phyloP scores from a whole-genome alignment of 2,113 vertebrate species.

The Boulengerochromis microlepis region DNA sequence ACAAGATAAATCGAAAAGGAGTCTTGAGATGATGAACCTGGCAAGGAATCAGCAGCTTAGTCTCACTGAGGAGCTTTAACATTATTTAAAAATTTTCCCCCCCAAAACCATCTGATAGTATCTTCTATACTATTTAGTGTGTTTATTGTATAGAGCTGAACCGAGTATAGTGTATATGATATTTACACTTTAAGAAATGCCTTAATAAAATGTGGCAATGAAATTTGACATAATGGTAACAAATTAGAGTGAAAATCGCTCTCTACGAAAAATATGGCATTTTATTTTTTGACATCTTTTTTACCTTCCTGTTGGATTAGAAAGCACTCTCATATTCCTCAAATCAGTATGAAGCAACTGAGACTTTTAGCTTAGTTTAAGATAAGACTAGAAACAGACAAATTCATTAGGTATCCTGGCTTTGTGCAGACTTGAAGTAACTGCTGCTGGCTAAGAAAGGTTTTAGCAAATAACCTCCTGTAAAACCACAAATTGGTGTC shows the following conservation, averaged over 20 bases:
- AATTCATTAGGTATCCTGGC: not conserved
- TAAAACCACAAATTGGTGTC: not conserved
- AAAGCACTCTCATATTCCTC: not conserved
- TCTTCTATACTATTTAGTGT: not conserved
- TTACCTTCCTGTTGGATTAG: not conserved
- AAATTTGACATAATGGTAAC: not conserved
- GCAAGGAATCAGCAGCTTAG: not conserved
- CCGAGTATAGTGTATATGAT: not conserved
- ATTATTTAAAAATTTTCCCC: not conserved
- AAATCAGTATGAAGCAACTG: not conserved
- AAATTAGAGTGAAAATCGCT: not conserved
- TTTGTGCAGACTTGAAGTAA: not conserved
- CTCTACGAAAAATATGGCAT: not conserved
- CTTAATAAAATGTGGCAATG: not conserved
- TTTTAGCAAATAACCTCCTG: not conserved
- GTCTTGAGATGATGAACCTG: not conserved
- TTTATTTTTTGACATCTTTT: not conserved
- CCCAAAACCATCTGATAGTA: not conserved
- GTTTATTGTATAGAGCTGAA: not conserved
- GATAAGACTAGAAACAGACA: not conserved
- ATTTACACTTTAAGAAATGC: not conserved
- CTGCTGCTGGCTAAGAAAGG: not conserved
- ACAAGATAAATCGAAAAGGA: not conserved
- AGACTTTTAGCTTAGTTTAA: not conserved
- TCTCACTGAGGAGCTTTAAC: not conserved